Base-by-base conservation (phyloP, 2,113 vertebrate species). In the Xiphophorus hellerii region DNA sequence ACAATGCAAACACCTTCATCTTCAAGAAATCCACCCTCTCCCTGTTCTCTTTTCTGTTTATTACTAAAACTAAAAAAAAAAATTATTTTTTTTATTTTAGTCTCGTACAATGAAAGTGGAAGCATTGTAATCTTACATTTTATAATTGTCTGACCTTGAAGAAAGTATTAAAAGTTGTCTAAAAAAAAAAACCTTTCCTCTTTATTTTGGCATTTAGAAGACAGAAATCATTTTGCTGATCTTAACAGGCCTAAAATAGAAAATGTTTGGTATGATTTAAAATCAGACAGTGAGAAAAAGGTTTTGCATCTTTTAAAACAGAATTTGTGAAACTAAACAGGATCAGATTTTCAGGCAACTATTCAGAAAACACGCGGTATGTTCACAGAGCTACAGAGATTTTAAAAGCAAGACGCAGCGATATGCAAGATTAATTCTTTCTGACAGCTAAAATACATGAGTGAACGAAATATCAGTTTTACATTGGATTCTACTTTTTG, bases 81-180 rank as follows among this genome's bases (percentile, higher is more conserved):
- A 63, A 1, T 37, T 70, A 63, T 60, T 84, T 29, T 73, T 75
- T 77, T 66, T 78, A 54, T 73, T 80, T 81, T 74, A 28, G 37
- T 76, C 58, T 15, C 58, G 63, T 69, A 39, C 54, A 61, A 78
- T 33, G 62, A 30, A 30, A 30, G 51, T 58, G 25, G n/a, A 58
- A 2, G 15, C 22, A 54, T 54, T 58, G 22, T 25, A 25, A 58
- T 58, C 22, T n/a, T 58, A 58, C 51, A n/a, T 22, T 58, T n/a
- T n/a, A 10, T 58, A 58, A 20, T 54, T 4, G 3, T 54, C 7
- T 54, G 15, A 9, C 48, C 48, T 54, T 22, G 7, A 54, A 6
- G 5, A 22, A 54, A 22, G 48, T 54, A 2, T 7, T 54, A 22
- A 54, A 54, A 54, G 48, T 54, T 54, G 15, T 54, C 7, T 7